Conservation (phyloP, 2,888 invertebrate species). For the Drosophila meridiana region DNA sequence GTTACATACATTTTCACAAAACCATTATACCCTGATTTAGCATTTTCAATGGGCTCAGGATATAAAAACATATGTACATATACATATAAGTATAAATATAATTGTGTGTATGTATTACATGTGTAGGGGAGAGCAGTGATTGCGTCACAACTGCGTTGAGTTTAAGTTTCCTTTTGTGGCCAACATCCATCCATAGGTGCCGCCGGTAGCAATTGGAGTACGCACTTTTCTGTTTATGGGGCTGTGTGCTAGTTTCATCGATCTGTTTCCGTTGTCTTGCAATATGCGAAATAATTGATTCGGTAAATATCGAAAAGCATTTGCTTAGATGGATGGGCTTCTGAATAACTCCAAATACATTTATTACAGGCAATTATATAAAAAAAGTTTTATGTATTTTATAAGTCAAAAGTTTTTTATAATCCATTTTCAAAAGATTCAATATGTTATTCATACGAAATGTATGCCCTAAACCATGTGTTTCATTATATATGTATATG, state of each 20-base stretch:
- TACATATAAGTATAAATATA: neutral
- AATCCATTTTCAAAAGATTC: neutral
- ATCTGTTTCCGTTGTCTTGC: constrained; percentile 45
- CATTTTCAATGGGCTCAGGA: no score
- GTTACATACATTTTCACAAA: no score
- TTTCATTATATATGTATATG: no score
- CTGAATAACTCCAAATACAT: constrained; percentile 12
- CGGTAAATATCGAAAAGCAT: neutral
- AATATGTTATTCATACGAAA: constrained; percentile 2
- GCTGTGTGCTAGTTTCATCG: constrained; percentile 54
- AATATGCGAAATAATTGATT: constrained; percentile 12
- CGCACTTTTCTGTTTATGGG: constrained; percentile 44
- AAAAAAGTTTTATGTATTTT: neutral
- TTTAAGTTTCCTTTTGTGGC: constrained; percentile 57
- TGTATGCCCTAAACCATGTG: neutral
- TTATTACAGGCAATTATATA: neutral
- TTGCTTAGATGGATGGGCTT: constrained; percentile 10
- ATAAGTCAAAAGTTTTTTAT: constrained; percentile 17
- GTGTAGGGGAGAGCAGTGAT: constrained; percentile 34
- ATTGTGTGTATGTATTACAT: constrained; percentile 3
- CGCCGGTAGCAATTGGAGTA: constrained; percentile 43
- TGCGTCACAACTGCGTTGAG: constrained; percentile 49
- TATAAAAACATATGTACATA: neutral
- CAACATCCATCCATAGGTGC: constrained; percentile 39
- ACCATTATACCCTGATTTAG: no score